Evolutionary conservation across 2,113 vertebrate genomes (phyloP).

Genomic region (Archocentrus centrarchus): DNA sequence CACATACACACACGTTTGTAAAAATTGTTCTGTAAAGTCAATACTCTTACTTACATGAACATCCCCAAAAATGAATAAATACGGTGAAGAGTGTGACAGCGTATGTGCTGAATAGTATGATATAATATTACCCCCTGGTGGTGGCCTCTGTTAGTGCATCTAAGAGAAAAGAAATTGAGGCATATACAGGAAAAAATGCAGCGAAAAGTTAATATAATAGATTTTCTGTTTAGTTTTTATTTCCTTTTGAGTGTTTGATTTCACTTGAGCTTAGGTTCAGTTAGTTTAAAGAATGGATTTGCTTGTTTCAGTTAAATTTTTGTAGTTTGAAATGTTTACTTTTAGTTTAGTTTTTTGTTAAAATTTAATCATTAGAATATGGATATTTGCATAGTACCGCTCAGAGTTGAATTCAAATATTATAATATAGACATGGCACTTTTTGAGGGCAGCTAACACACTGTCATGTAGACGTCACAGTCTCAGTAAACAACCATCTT

Average conservation of each 20-base stretch:
- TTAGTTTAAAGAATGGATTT: background rate
- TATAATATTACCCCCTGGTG: conserved; percentile 51
- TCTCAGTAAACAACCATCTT: background rate
- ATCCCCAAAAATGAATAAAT: background rate
- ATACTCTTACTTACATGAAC: background rate
- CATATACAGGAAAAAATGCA: too few species aligned
- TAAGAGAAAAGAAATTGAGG: background rate
- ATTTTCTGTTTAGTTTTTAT: too few species aligned
- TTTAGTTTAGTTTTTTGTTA: background rate
- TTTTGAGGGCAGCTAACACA: background rate
- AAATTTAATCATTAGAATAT: background rate
- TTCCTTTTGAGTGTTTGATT: background rate
- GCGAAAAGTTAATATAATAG: too few species aligned
- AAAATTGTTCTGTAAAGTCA: background rate
- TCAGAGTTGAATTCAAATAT: background rate
- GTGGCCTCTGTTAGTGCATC: background rate
- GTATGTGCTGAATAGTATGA: background rate
- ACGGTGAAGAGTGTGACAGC: background rate
- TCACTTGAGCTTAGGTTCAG: background rate
- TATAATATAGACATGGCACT: background rate
- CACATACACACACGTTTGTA: background rate
- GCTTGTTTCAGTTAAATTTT: background rate
- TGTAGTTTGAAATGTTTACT: background rate
- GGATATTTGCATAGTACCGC: background rate
- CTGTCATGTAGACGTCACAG: background rate